Evolutionary conservation across 2,797 vertebrate genomes (phyloP).

Genomic region (Melopsittacus undulatus): DNA sequence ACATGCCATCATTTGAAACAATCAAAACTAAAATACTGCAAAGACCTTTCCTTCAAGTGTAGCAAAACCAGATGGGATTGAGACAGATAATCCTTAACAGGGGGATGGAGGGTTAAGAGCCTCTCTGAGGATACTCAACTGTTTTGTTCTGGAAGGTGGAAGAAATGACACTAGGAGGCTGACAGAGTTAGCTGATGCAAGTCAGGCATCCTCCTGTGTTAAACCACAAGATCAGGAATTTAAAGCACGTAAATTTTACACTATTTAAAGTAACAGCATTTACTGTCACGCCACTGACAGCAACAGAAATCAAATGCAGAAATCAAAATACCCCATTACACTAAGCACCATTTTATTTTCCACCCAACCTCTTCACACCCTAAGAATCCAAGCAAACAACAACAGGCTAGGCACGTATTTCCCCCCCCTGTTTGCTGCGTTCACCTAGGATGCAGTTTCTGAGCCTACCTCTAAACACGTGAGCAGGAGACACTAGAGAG

Average conservation of each 20-base stretch:
- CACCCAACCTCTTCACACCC: background rate
- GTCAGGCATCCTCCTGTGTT: background rate
- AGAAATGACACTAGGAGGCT: background rate
- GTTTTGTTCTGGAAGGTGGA: background rate
- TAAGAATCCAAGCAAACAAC: background rate
- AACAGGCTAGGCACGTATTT: background rate
- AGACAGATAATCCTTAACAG: background rate
- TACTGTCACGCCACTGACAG: background rate
- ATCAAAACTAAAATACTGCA: background rate
- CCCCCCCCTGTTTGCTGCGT: background rate
- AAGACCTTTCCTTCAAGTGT: background rate
- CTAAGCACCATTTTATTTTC: background rate
- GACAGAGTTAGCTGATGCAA: background rate
- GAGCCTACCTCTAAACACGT: background rate
- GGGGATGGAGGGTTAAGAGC: background rate
- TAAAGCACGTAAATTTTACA: background rate
- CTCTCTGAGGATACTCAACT: background rate
- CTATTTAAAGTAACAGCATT: background rate
- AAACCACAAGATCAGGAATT: background rate
- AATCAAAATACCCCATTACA: background rate
- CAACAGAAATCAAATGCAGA: background rate
- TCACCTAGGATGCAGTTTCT: background rate
- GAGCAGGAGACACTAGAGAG: background rate
- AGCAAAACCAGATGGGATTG: background rate
- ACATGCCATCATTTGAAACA: fast-evolving